A percentile compares a stretch with the other conserved stretches of the same genome.
Evolutionary conservation across 1,140 invertebrate genomes (phyloP).

Genomic region (Dendrolimus punctatus): DNA sequence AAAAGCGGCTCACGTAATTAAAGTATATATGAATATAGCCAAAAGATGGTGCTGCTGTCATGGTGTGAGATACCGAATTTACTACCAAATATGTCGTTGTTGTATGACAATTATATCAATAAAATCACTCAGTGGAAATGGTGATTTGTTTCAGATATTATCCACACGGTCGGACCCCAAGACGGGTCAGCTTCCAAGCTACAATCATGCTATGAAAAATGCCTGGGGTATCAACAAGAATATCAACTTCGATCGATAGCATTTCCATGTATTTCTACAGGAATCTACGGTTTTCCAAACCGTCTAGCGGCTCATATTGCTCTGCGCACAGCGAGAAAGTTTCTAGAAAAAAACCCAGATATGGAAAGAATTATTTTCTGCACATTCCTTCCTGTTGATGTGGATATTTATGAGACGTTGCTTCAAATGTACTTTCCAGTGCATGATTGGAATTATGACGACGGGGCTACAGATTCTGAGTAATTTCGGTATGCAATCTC

Average conservation of each 20-base stretch:
- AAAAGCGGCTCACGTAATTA: too few relatives aligned
- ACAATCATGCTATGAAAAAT: constrained; percentile 79
- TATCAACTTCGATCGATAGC: constrained; percentile 80
- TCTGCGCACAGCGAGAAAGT: constrained; percentile 76
- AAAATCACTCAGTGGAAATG: too few relatives aligned
- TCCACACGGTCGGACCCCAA: constrained; percentile 87
- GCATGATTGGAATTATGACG: constrained; percentile 31
- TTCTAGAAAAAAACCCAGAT: constrained; percentile 76
- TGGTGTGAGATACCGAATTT: too few relatives aligned
- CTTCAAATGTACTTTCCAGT: constrained; percentile 82
- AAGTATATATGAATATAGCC: too few relatives aligned
- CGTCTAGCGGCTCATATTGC: constrained; percentile 83
- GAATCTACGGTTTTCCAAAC: constrained; percentile 89
- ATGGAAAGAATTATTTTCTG: constrained; percentile 88
- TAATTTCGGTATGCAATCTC: neutral
- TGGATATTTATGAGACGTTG: constrained; percentile 81
- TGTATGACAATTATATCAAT: too few relatives aligned
- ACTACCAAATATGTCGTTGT: too few relatives aligned
- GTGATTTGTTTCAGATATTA: constrained; percentile 77
- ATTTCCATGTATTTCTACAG: constrained; percentile 91
- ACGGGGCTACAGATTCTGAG: constrained; percentile 16
- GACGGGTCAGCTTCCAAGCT: constrained; percentile 80
- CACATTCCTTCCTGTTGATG: constrained; percentile 81
- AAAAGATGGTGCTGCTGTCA: too few relatives aligned
- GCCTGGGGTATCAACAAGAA: constrained; percentile 74